phyloP scores from a whole-genome alignment of 2,113 vertebrate species.

The Dasyprocta punctata region DNA sequence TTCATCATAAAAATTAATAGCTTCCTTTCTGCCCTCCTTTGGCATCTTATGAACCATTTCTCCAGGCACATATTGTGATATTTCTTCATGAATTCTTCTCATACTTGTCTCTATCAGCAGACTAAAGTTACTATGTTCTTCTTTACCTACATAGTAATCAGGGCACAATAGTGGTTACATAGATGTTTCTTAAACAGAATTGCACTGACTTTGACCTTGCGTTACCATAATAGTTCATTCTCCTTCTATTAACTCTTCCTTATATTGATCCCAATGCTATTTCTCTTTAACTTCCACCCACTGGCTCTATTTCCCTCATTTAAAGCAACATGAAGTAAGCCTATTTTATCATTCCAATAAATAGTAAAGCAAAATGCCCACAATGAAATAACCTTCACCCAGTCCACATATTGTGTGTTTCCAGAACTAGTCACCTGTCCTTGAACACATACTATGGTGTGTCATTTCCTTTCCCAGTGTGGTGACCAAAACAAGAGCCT shows the following conservation, averaged over 20 bases:
- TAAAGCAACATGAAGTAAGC: not conserved
- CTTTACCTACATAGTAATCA: not conserved
- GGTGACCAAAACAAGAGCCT: not conserved
- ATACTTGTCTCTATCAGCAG: not conserved
- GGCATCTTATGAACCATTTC: not conserved
- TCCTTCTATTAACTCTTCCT: not conserved
- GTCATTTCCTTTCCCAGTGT: not conserved
- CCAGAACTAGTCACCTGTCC: not conserved
- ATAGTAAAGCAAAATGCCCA: not conserved
- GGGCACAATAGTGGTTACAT: no score
- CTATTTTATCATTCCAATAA: not conserved
- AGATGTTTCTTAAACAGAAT: not conserved
- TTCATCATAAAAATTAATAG: not conserved
- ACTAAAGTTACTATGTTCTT: not conserved
- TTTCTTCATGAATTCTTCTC: not conserved
- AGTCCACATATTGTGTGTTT: not conserved
- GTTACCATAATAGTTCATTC: not conserved
- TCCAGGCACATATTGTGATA: not conserved
- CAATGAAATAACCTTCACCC: rapidly evolving
- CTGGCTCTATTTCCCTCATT: not conserved
- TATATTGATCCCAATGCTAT: rapidly evolving
- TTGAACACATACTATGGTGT: rapidly evolving
- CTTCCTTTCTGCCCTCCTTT: not conserved
- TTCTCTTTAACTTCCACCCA: not conserved
- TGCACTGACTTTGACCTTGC: not conserved